Percentiles rank a stretch among this genome's conserved stretches.
Conservation (phyloP, 2,888 invertebrate genomes). For the Tinea pellionella region DNA sequence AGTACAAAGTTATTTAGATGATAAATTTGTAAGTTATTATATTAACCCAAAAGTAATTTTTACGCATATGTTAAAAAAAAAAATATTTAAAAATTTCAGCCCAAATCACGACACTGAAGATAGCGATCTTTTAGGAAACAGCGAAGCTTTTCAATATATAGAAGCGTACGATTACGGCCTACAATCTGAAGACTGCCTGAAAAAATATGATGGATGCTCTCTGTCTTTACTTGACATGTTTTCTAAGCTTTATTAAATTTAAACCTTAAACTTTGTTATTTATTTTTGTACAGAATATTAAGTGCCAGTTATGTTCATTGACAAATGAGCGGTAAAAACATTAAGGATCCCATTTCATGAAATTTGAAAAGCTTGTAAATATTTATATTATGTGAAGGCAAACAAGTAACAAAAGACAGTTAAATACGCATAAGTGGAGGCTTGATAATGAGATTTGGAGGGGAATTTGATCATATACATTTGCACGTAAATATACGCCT, state of each 20-base stretch:
- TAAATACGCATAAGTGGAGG: not conserved
- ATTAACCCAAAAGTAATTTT: too few species aligned
- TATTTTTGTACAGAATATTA: not conserved
- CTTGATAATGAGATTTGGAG: not conserved
- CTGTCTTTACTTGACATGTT: constrained; percentile 57
- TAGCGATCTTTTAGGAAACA: constrained; percentile 16
- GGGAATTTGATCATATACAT: too few species aligned
- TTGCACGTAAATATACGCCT: too few species aligned
- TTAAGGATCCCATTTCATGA: not conserved
- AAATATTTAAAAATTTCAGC: constrained; percentile 29
- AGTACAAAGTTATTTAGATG: too few species aligned
- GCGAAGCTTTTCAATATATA: constrained; percentile 49
- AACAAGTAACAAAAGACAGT: not conserved
- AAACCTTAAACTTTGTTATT: not conserved
- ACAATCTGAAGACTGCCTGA: constrained; percentile 37
- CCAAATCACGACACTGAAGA: constrained; percentile 39
- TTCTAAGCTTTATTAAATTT: constrained; percentile 28
- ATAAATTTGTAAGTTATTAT: too few species aligned
- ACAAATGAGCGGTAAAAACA: not conserved
- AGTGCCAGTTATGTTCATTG: not conserved
- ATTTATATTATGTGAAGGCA: not conserved
- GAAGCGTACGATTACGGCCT: constrained; percentile 64
- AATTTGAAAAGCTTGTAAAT: not conserved
- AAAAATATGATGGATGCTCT: constrained; percentile 39
- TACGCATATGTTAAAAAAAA: too few species aligned